Conservation (phyloP, 2,797 vertebrate species). For the Eurystomus glaucurus region DNA sequence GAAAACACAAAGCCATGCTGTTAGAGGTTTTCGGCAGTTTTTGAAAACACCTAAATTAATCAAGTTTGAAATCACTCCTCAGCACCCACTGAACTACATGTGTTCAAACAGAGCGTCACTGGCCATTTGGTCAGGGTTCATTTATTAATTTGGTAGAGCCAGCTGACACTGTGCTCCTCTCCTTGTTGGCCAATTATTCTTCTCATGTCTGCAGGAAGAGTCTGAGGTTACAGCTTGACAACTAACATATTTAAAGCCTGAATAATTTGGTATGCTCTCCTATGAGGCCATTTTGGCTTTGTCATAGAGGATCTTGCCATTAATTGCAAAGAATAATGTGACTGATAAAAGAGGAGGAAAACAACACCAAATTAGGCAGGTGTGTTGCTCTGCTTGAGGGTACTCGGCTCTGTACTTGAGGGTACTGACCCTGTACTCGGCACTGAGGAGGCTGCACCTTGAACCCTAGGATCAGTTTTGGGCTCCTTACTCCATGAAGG, state of each 20-base stretch:
- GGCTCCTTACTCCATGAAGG: too few relatives aligned
- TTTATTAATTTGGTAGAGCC: not conserved
- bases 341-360: not conserved
- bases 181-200: not conserved
- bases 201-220: not conserved
- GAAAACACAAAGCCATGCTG: not conserved
- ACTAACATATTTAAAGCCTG: not conserved
- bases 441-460: too few relatives aligned
- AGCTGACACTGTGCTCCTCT: not conserved
- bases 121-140: not conserved
- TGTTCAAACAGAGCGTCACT: not conserved
- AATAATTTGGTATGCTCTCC: not conserved
- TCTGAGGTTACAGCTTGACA: not conserved
- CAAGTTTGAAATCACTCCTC: not conserved
- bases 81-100: not conserved
- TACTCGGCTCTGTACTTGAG: too few relatives aligned
- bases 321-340: not conserved
- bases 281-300: not conserved
- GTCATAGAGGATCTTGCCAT: not conserved
- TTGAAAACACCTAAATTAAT: not conserved
- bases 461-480: too few relatives aligned
- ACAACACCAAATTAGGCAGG: not conserved
- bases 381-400: too few relatives aligned
- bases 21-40: not conserved
- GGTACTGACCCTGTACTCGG: too few relatives aligned